Base-by-base conservation (phyloP, 2,113 vertebrate species). In the Mustela nigripes region DNA sequence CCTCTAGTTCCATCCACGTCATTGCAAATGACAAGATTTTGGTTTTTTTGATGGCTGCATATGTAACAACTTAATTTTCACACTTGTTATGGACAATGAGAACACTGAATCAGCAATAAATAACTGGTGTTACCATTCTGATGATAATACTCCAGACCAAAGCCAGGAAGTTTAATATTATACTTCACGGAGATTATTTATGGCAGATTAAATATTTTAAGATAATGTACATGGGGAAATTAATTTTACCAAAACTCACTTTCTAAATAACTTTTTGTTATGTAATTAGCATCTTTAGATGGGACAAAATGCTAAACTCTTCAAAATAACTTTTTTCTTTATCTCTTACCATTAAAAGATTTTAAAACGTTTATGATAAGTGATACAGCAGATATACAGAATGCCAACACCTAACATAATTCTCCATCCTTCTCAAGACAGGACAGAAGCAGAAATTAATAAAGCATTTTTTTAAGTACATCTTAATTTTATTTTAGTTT, bases 111-210 rank as follows among this genome's bases (percentile, higher is more conserved):
- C 58, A 69, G 39, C 39, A 87, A 58, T 50, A 88, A 76, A 88
- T 79, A 89, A 94, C 10, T 73, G 15, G 12, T 86, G 15, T 45
- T 53, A 73, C 24, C 48, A 84, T n/a, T 67, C 50, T 79, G n/a
- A 96, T 88, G 67, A 82, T 91, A 28, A 85, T 33, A 76, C 94
- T 80, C 56, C 53, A 95, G 48, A 83, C 36, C 19, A 87, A 96
- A 95, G 7, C 33, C 79, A 91, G 62, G 56, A 94, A 94, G 92
- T 28, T 73, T 50, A 86, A 85, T 60, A 26, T 24, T 63, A 45
- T 53, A 69, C 63, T 97, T 88, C 83, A 78, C 24, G 16, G 10
- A 93, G 67, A 82, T 50, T 65, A 74, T 74, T 79, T 89, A 91
- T 60, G 33, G 60, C 3, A 91, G 19, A 71, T 48, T 88, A 92